These are phyloP conservation scores for Toxotes chatareus DNA, from an alignment of 2,113 vertebrate genomes.

Conservation along the genomic window DNA sequence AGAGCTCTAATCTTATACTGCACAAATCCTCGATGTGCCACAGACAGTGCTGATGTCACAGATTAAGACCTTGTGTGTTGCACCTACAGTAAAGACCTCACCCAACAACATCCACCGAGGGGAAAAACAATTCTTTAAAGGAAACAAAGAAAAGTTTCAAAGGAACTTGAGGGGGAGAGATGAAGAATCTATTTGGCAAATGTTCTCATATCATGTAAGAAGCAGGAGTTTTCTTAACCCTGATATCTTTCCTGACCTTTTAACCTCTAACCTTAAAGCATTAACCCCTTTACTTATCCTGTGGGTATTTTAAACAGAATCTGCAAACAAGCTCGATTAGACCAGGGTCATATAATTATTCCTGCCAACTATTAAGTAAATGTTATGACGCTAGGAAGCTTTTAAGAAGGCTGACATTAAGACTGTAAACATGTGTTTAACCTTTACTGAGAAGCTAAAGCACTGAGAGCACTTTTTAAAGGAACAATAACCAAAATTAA, in stretches of 20 bases:
- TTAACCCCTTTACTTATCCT: conserved; percentile 11
- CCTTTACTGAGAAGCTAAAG: no score
- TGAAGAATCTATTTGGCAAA: neutral
- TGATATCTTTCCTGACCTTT: neutral
- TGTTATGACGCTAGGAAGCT: conserved; percentile 19
- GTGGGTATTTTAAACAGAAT: conserved; percentile 18
- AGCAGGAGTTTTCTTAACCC: neutral
- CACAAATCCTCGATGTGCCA: conserved; percentile 89
- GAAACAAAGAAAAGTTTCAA: no score
- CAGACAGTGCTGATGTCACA: conserved; percentile 83
- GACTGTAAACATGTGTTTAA: neutral
- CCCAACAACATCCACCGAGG: neutral
- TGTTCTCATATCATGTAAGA: neutral
- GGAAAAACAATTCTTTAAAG: neutral
- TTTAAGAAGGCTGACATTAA: neutral
- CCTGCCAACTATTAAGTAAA: conserved; percentile 7
- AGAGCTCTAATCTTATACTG: conserved; percentile 91
- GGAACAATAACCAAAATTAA: no score
- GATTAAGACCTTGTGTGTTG: conserved; percentile 71
- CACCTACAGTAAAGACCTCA: conserved; percentile 29
- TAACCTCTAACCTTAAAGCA: conserved; percentile 13
- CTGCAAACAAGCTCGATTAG: neutral
- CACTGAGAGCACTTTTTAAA: neutral
- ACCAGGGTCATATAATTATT: conserved; percentile 22
- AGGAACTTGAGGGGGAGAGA: neutral